Evolutionary conservation across 2,888 invertebrate genomes (phyloP), one percentile per base, ranked within the genome.

Genomic region (Nomada hirtipes): DNA sequence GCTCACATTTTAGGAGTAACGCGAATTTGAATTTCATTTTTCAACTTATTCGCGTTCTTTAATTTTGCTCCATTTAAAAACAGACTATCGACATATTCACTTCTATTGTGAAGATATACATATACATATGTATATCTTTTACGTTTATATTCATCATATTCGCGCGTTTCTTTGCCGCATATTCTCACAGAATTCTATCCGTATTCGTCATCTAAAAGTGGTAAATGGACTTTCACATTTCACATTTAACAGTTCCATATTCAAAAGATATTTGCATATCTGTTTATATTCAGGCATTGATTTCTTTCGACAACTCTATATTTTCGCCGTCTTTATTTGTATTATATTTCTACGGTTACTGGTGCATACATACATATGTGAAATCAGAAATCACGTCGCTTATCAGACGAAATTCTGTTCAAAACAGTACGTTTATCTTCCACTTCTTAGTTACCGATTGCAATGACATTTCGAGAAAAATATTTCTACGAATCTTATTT

Each of bases 241-340:
- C 26, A 26, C 26, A 26, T 69, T 52, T 69, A 42, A 53, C 26
- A 52, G 55, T 42, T 79, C 64, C 75, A 69, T 79, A 75, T 69
- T 74, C 74, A 78, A 55, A 9, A 44, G 42, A 23, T 57, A 75
- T 79, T 70, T 75, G 42, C 75, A 70, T 69, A 50, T 63, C 26
- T 59, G 68, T 68, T 67, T 74, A 50, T 69, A 69, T 64, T 69
- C 72, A 20, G 26, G 53, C 60, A 67, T 77, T 63, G 59, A 77
- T 73, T 67, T 77, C 65, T 50, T 77, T 55, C 73, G 47, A 29
- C 36, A 29, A 55, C 13, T 42, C n/a, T 15, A 9, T 18, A 4
- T 52, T 55, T 68, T 26, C 10, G 4, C n/a, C 3, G 11, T n/a
- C 69, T 26, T 13, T 44, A 44, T 18, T 20, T 20, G 36, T 18